Evolutionary conservation across 1,140 invertebrate genomes (phyloP).

Genomic region (Anthonomus grandis): DNA sequence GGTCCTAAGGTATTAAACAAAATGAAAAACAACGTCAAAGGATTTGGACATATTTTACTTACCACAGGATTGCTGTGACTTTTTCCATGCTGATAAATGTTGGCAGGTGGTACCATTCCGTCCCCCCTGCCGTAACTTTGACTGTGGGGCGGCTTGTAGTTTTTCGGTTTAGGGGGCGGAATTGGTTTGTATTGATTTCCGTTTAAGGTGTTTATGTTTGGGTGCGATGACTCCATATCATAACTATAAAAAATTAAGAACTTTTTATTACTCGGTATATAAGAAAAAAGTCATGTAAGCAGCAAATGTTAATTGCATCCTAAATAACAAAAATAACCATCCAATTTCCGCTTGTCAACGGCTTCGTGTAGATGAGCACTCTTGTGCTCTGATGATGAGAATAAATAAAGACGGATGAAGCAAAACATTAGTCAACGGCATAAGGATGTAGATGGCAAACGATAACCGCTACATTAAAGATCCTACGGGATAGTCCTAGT

Average conservation of each 20-base stretch:
- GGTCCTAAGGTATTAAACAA: conserved; percentile 35
- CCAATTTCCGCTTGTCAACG: too few relatives aligned
- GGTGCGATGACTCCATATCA: conserved; percentile 31
- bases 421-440: too few relatives aligned
- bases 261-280: too few relatives aligned
- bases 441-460: too few relatives aligned
- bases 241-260: conserved; percentile 19
- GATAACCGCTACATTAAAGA: too few relatives aligned
- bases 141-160: conserved; percentile 73
- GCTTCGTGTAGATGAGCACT: too few relatives aligned
- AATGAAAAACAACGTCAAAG: not conserved
- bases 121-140: conserved; percentile 34
- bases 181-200: conserved; percentile 72
- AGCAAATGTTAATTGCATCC: too few relatives aligned
- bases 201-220: conserved; percentile 32
- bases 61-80: conserved; percentile 50
- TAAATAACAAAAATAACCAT: too few relatives aligned
- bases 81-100: conserved; percentile 48
- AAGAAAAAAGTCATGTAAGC: too few relatives aligned
- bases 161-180: conserved; percentile 87
- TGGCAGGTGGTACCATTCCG: conserved; percentile 41
- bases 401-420: too few relatives aligned
- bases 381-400: too few relatives aligned
- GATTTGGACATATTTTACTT: conserved; percentile 21
- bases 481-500: too few relatives aligned